phyloP scores from a whole-genome alignment of 2,113 vertebrate species.

The Hirundichthys speculiger region DNA sequence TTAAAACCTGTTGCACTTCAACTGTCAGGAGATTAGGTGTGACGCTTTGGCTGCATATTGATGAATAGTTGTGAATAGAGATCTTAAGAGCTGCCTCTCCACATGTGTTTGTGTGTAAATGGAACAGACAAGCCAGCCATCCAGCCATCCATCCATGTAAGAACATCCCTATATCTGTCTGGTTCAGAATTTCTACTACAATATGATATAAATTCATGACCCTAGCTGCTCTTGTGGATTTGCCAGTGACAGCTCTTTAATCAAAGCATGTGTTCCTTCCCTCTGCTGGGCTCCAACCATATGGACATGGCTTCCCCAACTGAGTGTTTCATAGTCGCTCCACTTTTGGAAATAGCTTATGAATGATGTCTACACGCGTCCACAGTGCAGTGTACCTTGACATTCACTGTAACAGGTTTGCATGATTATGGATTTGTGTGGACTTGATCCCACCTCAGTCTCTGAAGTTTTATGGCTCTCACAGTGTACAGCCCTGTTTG shows the following conservation, averaged over 20 bases:
- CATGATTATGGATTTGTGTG: slow-evolving; percentile 14
- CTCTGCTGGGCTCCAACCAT: slow-evolving; percentile 62
- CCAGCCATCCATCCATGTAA: slow-evolving; percentile 2
- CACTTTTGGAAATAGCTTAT: slow-evolving; percentile 54
- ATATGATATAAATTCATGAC: slow-evolving; percentile 50
- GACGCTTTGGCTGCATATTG: slow-evolving; percentile 21
- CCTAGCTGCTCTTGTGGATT: slow-evolving; percentile 69
- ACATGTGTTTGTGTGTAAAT: background rate
- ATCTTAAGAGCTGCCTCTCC: slow-evolving; percentile 33
- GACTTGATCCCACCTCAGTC: slow-evolving; percentile 17
- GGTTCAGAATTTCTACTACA: slow-evolving; percentile 12
- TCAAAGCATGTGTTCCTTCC: slow-evolving; percentile 69
- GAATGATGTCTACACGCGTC: slow-evolving; percentile 34
- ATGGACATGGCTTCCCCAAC: slow-evolving; percentile 69
- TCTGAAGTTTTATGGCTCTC: slow-evolving; percentile 59
- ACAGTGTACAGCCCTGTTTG: slow-evolving; percentile 50
- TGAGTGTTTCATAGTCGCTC: slow-evolving; percentile 57
- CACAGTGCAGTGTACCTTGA: slow-evolving; percentile 31
- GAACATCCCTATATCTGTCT: slow-evolving; percentile 4
- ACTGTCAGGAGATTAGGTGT: slow-evolving; percentile 15
- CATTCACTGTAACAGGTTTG: slow-evolving; percentile 42
- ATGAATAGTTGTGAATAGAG: slow-evolving; percentile 33
- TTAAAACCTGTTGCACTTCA: slow-evolving; percentile 20
- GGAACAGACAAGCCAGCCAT: background rate
- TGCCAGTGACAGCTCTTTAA: slow-evolving; percentile 65